Percentiles rank a stretch among this genome's conserved stretches.
phyloP scores from a whole-genome alignment of 2,113 vertebrate genomes.

The Cynoglossus semilaevis region DNA sequence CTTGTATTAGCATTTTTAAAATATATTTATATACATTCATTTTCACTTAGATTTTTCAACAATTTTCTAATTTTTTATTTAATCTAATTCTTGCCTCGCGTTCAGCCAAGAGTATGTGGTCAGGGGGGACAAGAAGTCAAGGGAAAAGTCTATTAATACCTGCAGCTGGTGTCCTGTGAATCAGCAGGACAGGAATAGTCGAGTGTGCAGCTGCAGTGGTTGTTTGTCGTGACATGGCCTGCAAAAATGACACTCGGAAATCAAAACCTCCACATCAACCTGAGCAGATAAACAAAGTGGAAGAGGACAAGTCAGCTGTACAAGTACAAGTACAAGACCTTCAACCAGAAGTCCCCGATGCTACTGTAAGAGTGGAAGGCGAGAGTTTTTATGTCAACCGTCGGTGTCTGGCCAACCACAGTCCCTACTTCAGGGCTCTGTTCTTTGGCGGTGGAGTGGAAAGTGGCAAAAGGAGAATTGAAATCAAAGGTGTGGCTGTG shows the following conservation, averaged over 20 bases:
- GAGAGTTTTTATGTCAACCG: slow-evolving; percentile 81
- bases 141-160: slow-evolving; percentile 61
- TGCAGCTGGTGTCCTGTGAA: slow-evolving; percentile 42
- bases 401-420: slow-evolving; percentile 71
- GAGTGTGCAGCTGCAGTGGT: slow-evolving; percentile 12
- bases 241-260: slow-evolving; percentile 16
- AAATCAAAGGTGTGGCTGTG: slow-evolving; percentile 74
- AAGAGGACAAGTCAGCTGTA: slow-evolving; percentile 25
- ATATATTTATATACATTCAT: no score
- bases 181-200: slow-evolving; percentile 21
- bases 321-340: slow-evolving; percentile 11
- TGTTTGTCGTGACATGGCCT: slow-evolving; percentile 60
- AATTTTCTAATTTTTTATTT: slow-evolving; percentile 19
- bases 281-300: slow-evolving; percentile 20
- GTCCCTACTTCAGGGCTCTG: slow-evolving; percentile 84
- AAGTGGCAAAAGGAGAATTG: slow-evolving; percentile 69
- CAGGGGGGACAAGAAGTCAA: not conserved
- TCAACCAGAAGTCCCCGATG: slow-evolving; percentile 38
- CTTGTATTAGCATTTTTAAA: no score
- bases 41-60: no score
- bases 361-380: slow-evolving; percentile 74
- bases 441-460: slow-evolving; percentile 83
- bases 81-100: slow-evolving; percentile 33
- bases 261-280: not conserved
- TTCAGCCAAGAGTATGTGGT: slow-evolving; percentile 11